Conservation (phyloP, 92 coral and sea anemone species). For the Actinernus sp. region DNA sequence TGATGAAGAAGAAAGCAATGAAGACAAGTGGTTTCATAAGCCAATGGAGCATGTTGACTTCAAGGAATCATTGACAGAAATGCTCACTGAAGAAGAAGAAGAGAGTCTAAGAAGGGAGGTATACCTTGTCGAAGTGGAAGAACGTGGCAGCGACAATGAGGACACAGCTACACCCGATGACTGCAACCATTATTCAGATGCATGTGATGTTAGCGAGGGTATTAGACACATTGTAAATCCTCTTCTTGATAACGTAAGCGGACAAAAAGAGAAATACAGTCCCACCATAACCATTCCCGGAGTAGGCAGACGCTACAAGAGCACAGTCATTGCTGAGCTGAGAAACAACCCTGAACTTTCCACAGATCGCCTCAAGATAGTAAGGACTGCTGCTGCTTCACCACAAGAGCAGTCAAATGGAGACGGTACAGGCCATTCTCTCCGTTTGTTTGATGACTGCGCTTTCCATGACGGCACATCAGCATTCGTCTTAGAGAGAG, state of each 20-base stretch:
- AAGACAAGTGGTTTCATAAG: too few species aligned
- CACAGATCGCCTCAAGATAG: too few species aligned
- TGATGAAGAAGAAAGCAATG: too few species aligned
- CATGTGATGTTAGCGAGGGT: slow-evolving; percentile 8
- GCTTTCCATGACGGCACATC: slow-evolving; percentile 6
- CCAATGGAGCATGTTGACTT: slow-evolving; percentile 12
- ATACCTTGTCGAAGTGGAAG: too few species aligned
- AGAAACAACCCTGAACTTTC: too few species aligned
- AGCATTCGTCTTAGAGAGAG: slow-evolving; percentile 2
- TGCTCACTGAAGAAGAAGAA: slow-evolving; percentile 15
- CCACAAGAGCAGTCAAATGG: slow-evolving; percentile 6
- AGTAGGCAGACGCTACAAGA: too few species aligned
- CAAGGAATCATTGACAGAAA: slow-evolving; percentile 12
- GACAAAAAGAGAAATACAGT: background rate
- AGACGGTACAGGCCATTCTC: slow-evolving; percentile 1
- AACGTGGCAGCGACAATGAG: too few species aligned
- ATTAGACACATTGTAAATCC: slow-evolving; percentile 7
- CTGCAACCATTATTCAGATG: too few species aligned
- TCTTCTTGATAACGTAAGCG: slow-evolving; percentile 6
- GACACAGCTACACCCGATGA: slow-evolving; percentile 21
- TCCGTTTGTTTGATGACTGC: slow-evolving; percentile 4
- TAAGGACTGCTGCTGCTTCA: slow-evolving; percentile 6
- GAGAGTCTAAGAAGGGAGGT: background rate
- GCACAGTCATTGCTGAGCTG: too few species aligned
- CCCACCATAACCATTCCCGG: too few species aligned